phyloP scores from a whole-genome alignment of 1,140 invertebrate species.

The Homarus americanus region DNA sequence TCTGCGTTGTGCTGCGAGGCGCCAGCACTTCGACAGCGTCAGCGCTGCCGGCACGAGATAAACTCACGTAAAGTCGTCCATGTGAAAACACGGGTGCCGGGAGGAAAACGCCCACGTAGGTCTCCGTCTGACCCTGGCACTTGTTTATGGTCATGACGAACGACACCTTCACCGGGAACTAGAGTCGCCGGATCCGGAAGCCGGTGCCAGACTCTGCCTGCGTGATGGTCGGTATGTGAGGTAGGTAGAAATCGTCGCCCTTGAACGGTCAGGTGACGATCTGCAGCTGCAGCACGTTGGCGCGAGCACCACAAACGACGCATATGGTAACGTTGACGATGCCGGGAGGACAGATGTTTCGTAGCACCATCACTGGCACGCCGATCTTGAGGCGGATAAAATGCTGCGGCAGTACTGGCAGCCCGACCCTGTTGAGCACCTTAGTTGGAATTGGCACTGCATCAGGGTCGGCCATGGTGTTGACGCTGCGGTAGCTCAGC shows the following conservation, averaged over 20 bases:
- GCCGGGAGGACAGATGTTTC: neutral
- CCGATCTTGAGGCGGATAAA: neutral
- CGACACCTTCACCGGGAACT: constrained; percentile 80
- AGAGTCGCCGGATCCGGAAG: constrained; percentile 79
- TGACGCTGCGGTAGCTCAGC: neutral
- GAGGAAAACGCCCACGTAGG: constrained; percentile 77
- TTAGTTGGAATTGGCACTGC: neutral
- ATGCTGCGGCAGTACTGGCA: neutral
- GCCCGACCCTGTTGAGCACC: neutral
- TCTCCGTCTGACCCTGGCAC: constrained; percentile 80
- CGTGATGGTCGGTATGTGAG: neutral
- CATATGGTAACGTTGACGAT: neutral
- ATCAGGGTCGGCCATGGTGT: constrained; percentile 21
- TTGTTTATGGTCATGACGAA: constrained; percentile 82
- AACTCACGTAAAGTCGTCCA: constrained; percentile 79
- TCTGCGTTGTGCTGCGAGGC: neutral
- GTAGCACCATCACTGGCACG: neutral
- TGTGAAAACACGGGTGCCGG: constrained; percentile 78
- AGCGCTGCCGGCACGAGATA: constrained; percentile 61
- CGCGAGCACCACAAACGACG: neutral
- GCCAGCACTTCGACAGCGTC: constrained; percentile 20
- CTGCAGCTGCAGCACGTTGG: neutral
- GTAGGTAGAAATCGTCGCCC: neutral
- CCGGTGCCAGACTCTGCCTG: neutral
- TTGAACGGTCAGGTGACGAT: neutral